A percentile compares a stretch with the other conserved stretches of the same genome.
Conservation (phyloP, 2,797 vertebrate genomes). For the Acomys russatus region DNA sequence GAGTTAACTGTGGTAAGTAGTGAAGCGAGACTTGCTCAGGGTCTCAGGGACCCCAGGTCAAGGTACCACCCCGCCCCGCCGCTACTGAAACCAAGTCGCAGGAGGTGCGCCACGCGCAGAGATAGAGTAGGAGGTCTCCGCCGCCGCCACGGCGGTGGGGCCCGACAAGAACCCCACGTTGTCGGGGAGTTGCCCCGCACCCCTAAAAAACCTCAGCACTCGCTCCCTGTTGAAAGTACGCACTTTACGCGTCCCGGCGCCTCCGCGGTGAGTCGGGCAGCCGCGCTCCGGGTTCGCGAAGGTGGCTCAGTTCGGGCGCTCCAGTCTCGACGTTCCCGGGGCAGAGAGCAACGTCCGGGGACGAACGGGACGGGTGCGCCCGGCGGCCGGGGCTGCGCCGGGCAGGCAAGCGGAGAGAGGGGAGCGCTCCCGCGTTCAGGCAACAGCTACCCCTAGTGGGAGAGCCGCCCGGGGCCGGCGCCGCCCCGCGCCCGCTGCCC, state of each 20-base stretch:
- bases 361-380: constrained; percentile 79
- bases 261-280: constrained; percentile 67
- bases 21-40: not conserved
- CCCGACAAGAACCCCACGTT: not conserved
- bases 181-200: constrained; percentile 69
- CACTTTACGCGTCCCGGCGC: constrained; percentile 71
- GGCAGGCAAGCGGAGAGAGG: constrained; percentile 59
- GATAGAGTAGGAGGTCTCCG: not conserved
- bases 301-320: constrained; percentile 79
- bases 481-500: constrained; percentile 78
- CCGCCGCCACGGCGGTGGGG: not conserved
- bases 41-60: constrained; percentile 31
- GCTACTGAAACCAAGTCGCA: not conserved
- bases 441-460: constrained; percentile 91
- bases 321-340: constrained; percentile 82
- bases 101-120: not conserved
- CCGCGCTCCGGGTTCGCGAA: constrained; percentile 63
- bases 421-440: constrained; percentile 83
- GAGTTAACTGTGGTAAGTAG: not conserved
- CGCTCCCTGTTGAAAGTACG: constrained; percentile 69
- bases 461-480: constrained; percentile 72
- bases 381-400: constrained; percentile 71
- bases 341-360: constrained; percentile 78
- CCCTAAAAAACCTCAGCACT: constrained; percentile 61
- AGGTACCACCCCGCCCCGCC: not conserved